These are phyloP conservation scores for Schrankia costaestrigalis DNA, from an alignment of 2,888 invertebrate genomes.

Conservation along the genomic window DNA sequence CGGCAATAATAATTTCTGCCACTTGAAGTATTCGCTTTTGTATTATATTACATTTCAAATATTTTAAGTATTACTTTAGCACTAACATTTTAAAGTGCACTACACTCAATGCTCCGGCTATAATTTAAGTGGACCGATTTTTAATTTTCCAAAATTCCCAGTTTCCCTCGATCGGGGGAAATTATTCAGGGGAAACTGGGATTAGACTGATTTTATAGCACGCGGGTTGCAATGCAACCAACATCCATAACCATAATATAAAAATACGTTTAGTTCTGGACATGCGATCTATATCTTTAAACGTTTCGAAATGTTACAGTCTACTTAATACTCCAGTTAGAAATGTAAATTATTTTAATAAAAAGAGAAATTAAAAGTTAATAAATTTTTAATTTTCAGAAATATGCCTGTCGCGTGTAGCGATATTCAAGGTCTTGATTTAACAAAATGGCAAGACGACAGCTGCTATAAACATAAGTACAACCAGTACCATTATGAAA, in stretches of 20 bases:
- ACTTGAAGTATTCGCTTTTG: no score
- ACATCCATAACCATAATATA: background rate
- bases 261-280: background rate
- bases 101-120: background rate
- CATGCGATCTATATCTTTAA: no score
- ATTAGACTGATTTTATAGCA: background rate
- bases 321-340: background rate
- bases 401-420: slow-evolving; percentile 49
- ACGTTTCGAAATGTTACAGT: no score
- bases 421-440: slow-evolving; percentile 43
- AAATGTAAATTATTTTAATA: no score
- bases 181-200: background rate
- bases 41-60: no score
- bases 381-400: slow-evolving; percentile 34
- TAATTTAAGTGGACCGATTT: background rate
- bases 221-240: background rate
- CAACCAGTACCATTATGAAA: slow-evolving; percentile 13
- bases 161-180: no score
- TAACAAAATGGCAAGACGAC: slow-evolving; percentile 49
- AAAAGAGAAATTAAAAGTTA: background rate
- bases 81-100: no score
- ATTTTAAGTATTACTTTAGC: no score
- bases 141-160: background rate
- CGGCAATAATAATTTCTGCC: background rate
- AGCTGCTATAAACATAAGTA: slow-evolving; percentile 37